Conservation (phyloP, 2,888 invertebrate species). For the Cabera pusaria region DNA sequence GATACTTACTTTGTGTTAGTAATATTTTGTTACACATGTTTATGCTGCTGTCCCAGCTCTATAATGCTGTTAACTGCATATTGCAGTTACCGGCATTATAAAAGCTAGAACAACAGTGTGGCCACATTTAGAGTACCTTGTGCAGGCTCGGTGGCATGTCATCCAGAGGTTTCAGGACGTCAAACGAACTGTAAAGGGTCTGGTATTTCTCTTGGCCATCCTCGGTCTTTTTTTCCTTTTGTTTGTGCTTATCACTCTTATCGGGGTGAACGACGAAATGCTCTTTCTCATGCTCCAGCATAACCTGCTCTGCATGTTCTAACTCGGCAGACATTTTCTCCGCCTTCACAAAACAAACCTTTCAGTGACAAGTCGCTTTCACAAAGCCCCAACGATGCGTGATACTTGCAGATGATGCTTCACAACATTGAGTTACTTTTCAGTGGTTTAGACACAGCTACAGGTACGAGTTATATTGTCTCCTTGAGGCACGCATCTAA, state of each 20-base stretch:
- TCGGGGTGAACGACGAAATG: constrained; percentile 50
- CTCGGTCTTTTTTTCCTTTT: constrained; percentile 50
- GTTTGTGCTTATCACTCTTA: constrained; percentile 57
- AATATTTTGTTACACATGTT: constrained; percentile 27
- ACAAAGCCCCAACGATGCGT: constrained; percentile 53
- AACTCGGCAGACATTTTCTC: constrained; percentile 78
- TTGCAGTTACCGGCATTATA: constrained; percentile 25
- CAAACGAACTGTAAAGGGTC: constrained; percentile 73
- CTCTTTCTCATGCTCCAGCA: constrained; percentile 77
- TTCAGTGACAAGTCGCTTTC: constrained; percentile 57
- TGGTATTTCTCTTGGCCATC: constrained; percentile 63
- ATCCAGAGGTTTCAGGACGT: constrained; percentile 68
- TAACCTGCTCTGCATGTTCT: constrained; percentile 80
- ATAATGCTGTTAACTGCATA: too few relatives aligned
- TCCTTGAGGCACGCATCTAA: constrained; percentile 19
- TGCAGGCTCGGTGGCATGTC: constrained; percentile 64
- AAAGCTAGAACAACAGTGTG: constrained; percentile 38
- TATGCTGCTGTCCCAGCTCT: too few relatives aligned
- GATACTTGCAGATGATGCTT: constrained; percentile 60
- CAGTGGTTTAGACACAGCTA: constrained; percentile 44
- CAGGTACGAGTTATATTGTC: constrained; percentile 23
- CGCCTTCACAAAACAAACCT: constrained; percentile 81
- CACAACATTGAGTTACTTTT: constrained; percentile 54
- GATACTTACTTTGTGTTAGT: constrained; percentile 31
- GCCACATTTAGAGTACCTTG: constrained; percentile 58